Conservation (phyloP, 1,140 invertebrate genomes). For the Drosophila grimshawi region DNA sequence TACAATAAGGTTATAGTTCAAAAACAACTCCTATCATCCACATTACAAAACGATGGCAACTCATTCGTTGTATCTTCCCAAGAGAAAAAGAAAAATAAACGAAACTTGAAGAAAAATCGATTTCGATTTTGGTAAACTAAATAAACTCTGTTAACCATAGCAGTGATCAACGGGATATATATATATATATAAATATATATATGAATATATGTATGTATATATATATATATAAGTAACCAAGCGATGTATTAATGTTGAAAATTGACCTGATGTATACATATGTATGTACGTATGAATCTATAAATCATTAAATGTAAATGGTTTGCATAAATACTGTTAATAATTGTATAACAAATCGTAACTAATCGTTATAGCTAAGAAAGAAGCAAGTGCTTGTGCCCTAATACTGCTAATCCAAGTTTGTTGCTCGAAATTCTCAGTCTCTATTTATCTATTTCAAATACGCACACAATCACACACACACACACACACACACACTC, state of each 20-base stretch:
- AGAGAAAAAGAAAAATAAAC: too few relatives aligned
- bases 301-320: conserved; percentile 39
- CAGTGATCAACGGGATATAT: not conserved
- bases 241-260: not conserved
- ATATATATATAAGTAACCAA: not conserved
- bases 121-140: not conserved
- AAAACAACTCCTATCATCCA: too few relatives aligned
- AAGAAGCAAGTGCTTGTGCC: conserved; percentile 44
- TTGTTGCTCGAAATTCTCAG: conserved; percentile 45
- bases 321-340: conserved; percentile 43
- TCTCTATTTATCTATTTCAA: conserved; percentile 31
- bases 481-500: not conserved
- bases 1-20: not conserved
- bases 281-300: conserved; percentile 17
- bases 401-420: conserved; percentile 43
- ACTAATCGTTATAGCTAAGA: conserved; percentile 19
- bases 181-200: not conserved
- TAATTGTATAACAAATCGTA: conserved; percentile 3
- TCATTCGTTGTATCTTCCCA: too few relatives aligned
- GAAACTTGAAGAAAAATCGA: not conserved
- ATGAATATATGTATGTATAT: not conserved
- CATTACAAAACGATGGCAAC: too few relatives aligned
- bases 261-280: not conserved
- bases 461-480: conserved; percentile 10
- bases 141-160: not conserved